phyloP scores from a whole-genome alignment of 2,888 invertebrate species.

The Julus scanicus region DNA sequence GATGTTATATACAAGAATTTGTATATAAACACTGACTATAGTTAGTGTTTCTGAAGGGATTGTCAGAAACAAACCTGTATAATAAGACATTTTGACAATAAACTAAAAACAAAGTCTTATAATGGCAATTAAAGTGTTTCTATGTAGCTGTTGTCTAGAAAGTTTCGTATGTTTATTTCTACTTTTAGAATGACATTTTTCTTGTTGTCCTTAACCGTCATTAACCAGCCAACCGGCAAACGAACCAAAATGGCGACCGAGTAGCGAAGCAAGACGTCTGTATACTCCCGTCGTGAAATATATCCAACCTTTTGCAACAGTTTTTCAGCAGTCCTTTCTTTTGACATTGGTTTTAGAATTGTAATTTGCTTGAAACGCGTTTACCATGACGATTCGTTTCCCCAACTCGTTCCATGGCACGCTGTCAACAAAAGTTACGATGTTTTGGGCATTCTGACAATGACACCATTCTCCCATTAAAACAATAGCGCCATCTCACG shows the following conservation, averaged over 20 bases:
- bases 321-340: not conserved
- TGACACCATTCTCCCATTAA: conserved; percentile 41
- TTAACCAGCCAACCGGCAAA: not conserved
- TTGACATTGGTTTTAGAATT: not conserved
- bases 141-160: not conserved
- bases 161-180: not conserved
- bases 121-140: not conserved
- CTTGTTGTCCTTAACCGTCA: not conserved
- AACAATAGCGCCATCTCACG: not conserved
- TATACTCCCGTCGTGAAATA: not conserved
- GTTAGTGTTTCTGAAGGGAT: no score
- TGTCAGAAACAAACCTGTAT: no score
- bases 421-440: not conserved
- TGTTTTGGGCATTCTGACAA: conserved; percentile 32
- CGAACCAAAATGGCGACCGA: conserved; percentile 7
- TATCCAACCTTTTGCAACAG: not conserved
- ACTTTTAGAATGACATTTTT: not conserved
- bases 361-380: not conserved
- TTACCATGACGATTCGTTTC: conserved; percentile 36
- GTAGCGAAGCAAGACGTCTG: not conserved
- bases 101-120: not conserved
- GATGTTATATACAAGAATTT: no score
- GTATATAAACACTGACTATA: no score
- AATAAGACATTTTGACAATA: not conserved
- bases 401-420: not conserved